These are phyloP conservation scores for Neotoxoptera formosana DNA, from an alignment of 1,140 invertebrate species.

Conservation along the genomic window DNA sequence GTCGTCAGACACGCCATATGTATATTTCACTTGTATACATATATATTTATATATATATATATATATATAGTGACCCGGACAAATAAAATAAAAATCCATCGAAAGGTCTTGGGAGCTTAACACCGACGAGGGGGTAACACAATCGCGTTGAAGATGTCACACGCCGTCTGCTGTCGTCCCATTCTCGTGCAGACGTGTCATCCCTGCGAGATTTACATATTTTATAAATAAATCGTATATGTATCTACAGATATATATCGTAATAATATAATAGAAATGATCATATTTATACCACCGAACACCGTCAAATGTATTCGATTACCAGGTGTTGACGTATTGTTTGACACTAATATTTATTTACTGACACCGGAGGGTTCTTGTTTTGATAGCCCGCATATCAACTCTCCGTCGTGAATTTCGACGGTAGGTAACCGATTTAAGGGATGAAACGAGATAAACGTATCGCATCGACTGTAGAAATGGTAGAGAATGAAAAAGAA, in stretches of 20 bases:
- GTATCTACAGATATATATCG: neutral
- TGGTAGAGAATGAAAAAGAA: neutral
- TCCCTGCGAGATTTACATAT: conserved; percentile 26
- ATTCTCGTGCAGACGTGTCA: neutral
- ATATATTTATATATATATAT: neutral
- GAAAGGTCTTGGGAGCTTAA: neutral
- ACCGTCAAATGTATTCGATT: conserved; percentile 34
- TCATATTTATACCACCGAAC: neutral
- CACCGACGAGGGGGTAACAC: conserved; percentile 16
- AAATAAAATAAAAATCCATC: conserved; percentile 30
- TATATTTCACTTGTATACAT: too few species aligned
- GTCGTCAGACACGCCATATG: neutral
- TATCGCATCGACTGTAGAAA: neutral
- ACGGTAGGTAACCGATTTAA: neutral
- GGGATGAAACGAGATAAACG: neutral
- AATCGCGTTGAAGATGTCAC: conserved; percentile 42
- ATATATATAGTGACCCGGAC: neutral
- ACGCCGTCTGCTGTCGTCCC: conserved; percentile 23
- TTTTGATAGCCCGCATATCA: conserved; percentile 19
- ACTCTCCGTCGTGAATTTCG: neutral
- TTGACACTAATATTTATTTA: conserved; percentile 27
- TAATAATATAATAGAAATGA: conserved; percentile 31
- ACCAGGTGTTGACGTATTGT: conserved; percentile 48
- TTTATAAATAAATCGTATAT: neutral
- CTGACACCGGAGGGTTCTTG: neutral